phyloP scores from a whole-genome alignment of 53 echinoderm and acorn worm species.

The Astropecten irregularis region DNA sequence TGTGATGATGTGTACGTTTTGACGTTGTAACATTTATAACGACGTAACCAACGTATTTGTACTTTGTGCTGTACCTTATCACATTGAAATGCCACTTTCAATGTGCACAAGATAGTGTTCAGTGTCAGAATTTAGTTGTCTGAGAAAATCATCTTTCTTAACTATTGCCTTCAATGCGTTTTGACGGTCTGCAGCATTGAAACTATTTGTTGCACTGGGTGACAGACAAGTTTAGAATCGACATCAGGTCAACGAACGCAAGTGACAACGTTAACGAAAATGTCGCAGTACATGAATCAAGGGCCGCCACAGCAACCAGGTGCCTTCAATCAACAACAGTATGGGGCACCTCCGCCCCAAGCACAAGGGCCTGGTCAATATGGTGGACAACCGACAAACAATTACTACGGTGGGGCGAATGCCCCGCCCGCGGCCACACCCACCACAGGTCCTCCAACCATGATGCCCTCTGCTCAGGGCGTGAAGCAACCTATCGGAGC shows the following conservation, averaged over 20 bases:
- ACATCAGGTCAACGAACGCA: too few species aligned
- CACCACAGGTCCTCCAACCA: neutral
- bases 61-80: too few species aligned
- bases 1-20: neutral
- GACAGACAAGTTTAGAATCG: too few species aligned
- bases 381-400: constrained; percentile 23
- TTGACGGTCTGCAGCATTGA: too few species aligned
- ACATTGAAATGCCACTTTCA: too few species aligned
- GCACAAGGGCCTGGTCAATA: constrained; percentile 36
- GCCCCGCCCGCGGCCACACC: neutral
- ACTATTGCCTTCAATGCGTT: too few species aligned
- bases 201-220: too few species aligned
- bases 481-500: constrained; percentile 48
- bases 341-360: constrained; percentile 25
- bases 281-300: constrained; percentile 52
- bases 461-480: constrained; percentile 11
- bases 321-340: constrained; percentile 39
- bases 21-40: neutral
- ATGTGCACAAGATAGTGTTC: too few species aligned
- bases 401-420: constrained; percentile 20
- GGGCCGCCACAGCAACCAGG: constrained; percentile 41
- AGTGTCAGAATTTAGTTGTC: too few species aligned
- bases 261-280: too few species aligned
- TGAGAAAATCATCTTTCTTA: too few species aligned
- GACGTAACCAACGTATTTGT: too few species aligned